Base-by-base conservation (phyloP, 2,113 vertebrate genomes). In the Clarias macrocephalus region DNA sequence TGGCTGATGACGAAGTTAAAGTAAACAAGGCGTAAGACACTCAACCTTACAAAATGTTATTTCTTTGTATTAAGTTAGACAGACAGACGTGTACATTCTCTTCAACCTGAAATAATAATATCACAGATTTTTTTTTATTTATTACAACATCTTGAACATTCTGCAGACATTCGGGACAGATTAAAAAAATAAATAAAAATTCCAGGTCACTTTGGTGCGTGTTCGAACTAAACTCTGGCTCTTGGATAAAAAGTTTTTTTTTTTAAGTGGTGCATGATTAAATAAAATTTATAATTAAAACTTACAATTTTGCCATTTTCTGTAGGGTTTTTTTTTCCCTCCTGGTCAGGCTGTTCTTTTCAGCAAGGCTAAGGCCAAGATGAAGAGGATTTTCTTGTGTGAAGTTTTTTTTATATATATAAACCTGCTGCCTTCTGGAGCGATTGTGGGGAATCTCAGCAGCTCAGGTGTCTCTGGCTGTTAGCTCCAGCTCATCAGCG, bases 401-500 rank as follows among this genome's bases (percentile, higher is more conserved):
- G 70, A 63, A 62, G 16, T 2, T 4, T n/a, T 52, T 48, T 48
- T 48, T 48, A 8, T 48, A 0, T 42, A 6, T 42, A 42, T 42
- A 42, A 42, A 28, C 37, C 72, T 85, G 72, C 83, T 63, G 3
- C 33, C 23, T 76, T 48, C 23, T 6, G 8, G 9, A 16, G 70
- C 37, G 8, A 28, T 18, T 25, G 25, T 19, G 33, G 33, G 23
- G 23, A 85, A 59, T 33, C 68, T 42, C 5, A n/a, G 33, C 59
- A 54, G 42, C 52, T 12, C 15, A 59, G 85, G 85, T 30, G 23
- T 80, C 54, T 57, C 48, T 86, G 28, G 62, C 62, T 86, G 77
- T 86, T 68, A 73, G 30, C 65, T 15, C 52, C 19, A 21, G 57
- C 80, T 48, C 80, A 30, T 52, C 65, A 60, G 54, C 37, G 42